Evolutionary conservation across 2,888 invertebrate genomes (phyloP), one percentile per base, ranked within the genome.

Genomic region (Drosophila rellima): DNA sequence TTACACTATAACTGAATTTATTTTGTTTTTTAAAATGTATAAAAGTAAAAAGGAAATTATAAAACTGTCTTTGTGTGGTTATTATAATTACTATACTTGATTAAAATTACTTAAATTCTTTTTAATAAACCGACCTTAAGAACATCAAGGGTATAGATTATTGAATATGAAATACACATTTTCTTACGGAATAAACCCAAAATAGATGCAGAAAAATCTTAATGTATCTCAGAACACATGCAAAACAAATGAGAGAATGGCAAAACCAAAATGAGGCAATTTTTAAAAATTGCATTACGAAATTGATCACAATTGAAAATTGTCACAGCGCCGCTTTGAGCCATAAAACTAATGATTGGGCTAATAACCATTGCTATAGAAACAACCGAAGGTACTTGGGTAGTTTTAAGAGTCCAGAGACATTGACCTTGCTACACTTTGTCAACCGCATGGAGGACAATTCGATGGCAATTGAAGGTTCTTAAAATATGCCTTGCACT

Each of bases 351-450:
- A 80, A 88, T 88, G 65, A 85, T 77, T 61, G 54, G 40, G 23
- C 40, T 74, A 85, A 78, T 82, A 74, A 63, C 65, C 62, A 61
- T 62, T 33, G 8, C n/a, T 44, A 26, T 31, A 59, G 20, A 13
- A 15, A 13, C 23, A 35, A 20, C 5, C 13, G 15, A 11, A 54
- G 15, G 29, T 40, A 48, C 18, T 18, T 20, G 31, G 65, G 59
- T 61, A 44, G 54, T 67, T 44, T 44, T n/a, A 72, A 35, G 31
- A 39, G 15, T n/a, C 6, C 17, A 31, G 18, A 50, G 20, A 39
- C 48, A 45, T 31, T 80, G 82, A 84, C 86, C 86, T 86, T 87
- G 89, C 82, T 69, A 80, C 84, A 87, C 39, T 86, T 87, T 57
- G 55, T 59, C 52, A 63, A 80, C 85, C 81, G 59, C 86, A 84